Conservation (phyloP, 2,797 vertebrate species). For the Tenualosa ilisha region DNA sequence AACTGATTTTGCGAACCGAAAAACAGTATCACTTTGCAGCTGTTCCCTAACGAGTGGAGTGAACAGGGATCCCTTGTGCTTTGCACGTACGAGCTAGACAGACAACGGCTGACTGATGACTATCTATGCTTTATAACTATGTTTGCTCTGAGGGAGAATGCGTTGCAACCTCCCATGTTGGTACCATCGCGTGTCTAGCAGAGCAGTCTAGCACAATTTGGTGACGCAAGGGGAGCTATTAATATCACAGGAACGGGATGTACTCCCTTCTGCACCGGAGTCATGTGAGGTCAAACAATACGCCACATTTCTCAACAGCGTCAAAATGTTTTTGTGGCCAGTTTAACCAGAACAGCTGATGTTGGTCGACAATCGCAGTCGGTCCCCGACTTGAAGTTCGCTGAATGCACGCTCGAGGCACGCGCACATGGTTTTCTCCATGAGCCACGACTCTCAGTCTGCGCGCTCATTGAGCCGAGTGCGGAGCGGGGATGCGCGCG, state of each 20-base stretch:
- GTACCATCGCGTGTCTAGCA: constrained; percentile 75
- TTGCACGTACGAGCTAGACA: constrained; percentile 18
- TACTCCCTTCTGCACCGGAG: constrained; percentile 74
- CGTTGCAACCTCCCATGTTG: constrained; percentile 64
- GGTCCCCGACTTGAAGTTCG: constrained; percentile 1
- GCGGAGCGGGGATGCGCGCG: constrained; percentile 34
- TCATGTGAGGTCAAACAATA: constrained; percentile 74
- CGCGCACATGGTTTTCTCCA: not conserved
- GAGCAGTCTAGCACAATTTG: constrained; percentile 69
- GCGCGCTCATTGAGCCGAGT: not conserved
- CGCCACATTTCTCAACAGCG: constrained; percentile 46
- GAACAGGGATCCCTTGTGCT: not conserved
- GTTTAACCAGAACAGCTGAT: constrained; percentile 1
- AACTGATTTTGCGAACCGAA: not conserved
- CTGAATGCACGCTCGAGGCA: not conserved
- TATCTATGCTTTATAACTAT: constrained; percentile 66
- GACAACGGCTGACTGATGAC: constrained; percentile 48
- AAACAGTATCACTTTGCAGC: not conserved
- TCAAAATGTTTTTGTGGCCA: not conserved
- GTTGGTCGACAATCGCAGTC: not conserved
- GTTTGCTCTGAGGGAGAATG: constrained; percentile 63
- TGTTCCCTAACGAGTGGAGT: not conserved
- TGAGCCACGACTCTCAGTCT: not conserved
- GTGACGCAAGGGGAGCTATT: constrained; percentile 82
- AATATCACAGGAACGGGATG: constrained; percentile 81